phyloP scores from a whole-genome alignment of 2,888 invertebrate species.

The Cephus runcator region DNA sequence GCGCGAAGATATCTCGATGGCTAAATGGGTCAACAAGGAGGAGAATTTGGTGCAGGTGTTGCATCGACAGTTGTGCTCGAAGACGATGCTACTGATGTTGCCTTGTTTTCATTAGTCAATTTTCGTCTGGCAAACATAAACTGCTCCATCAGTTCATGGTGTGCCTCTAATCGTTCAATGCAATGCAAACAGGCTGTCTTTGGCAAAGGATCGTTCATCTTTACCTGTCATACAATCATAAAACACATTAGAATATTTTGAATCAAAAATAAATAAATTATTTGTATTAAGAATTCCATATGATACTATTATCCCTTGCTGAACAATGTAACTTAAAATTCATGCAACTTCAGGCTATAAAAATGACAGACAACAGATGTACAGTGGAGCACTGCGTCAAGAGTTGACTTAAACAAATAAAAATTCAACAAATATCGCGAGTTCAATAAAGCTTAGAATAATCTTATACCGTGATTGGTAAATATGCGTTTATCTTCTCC shows the following conservation, averaged over 20 bases:
- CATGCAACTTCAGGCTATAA: neutral
- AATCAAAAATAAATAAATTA: neutral
- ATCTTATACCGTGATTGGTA: conserved; percentile 79
- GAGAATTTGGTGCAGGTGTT: conserved; percentile 49
- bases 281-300: neutral
- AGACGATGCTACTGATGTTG: conserved; percentile 45
- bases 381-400: neutral
- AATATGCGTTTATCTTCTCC: conserved; percentile 82
- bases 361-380: neutral
- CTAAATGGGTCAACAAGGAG: conserved; percentile 55
- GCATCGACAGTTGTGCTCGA: conserved; percentile 46
- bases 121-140: conserved; percentile 63
- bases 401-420: neutral
- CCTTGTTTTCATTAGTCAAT: conserved; percentile 50
- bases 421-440: neutral
- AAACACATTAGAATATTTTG: neutral
- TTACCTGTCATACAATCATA: conserved; percentile 51
- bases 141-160: conserved; percentile 67
- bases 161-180: conserved; percentile 68
- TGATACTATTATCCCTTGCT: neutral
- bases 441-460: conserved; percentile 2
- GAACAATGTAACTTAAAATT: neutral
- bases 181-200: conserved; percentile 70
- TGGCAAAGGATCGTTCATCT: conserved; percentile 65
- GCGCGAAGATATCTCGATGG: conserved; percentile 6